These are phyloP conservation scores for Chromobotia macracanthus DNA, from an alignment of 2,797 vertebrate species.

Conservation along the genomic window DNA sequence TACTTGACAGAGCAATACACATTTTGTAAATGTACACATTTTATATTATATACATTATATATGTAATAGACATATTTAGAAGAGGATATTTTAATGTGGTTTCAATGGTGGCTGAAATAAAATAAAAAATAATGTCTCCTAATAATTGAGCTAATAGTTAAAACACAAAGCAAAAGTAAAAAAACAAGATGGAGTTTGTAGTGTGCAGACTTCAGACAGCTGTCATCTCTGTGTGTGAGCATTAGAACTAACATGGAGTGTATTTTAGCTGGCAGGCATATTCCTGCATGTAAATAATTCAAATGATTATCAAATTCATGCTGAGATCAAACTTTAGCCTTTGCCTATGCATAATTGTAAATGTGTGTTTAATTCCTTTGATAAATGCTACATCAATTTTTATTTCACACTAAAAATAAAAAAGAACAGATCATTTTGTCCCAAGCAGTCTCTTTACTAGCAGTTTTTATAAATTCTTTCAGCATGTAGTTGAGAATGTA, in stretches of 20 bases:
- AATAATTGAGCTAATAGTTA: background rate
- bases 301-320: constrained; percentile 59
- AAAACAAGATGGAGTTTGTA: constrained; percentile 8
- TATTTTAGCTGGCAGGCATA: constrained; percentile 50
- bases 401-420: constrained; percentile 40
- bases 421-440: constrained; percentile 23
- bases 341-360: constrained; percentile 56
- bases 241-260: constrained; percentile 46
- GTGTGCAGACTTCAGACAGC: constrained; percentile 37
- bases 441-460: constrained; percentile 13
- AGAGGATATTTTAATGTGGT: too few species aligned
- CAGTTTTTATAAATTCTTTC: constrained; percentile 30
- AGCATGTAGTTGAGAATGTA: constrained; percentile 9
- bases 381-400: constrained; percentile 51
- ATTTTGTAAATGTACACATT: too few species aligned
- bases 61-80: too few species aligned
- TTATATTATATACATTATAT: too few species aligned
- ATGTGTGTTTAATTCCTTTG: constrained; percentile 51
- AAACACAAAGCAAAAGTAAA: background rate
- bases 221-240: constrained; percentile 39
- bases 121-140: too few species aligned
- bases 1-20: background rate
- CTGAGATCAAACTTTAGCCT: constrained; percentile 56
- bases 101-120: background rate
- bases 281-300: constrained; percentile 59